These are phyloP conservation scores for Bostrychus sinensis DNA, from an alignment of 2,113 vertebrate species.

Conservation along the genomic window DNA sequence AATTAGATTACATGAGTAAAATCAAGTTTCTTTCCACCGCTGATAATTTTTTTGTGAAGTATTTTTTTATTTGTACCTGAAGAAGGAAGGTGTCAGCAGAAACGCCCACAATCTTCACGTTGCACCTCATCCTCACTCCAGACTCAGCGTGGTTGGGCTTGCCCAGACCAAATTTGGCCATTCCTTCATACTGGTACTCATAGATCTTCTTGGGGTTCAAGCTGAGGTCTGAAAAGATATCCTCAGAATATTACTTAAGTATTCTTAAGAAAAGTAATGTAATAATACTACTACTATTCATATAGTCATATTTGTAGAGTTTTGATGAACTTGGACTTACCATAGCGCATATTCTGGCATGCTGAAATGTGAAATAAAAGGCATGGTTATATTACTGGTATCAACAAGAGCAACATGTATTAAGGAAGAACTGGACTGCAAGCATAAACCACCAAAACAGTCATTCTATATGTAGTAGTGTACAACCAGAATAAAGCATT, in stretches of 20 bases:
- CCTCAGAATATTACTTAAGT: conserved; percentile 2
- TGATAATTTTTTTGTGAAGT: too few species aligned
- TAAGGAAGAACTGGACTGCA: background rate
- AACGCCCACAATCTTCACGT: conserved; percentile 64
- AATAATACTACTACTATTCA: background rate
- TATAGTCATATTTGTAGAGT: background rate
- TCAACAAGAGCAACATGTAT: too few species aligned
- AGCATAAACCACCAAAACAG: background rate
- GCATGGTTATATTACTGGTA: background rate
- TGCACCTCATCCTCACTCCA: conserved; percentile 66
- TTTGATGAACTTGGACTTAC: conserved; percentile 63
- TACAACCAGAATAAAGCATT: too few species aligned
- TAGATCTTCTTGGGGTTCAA: conserved; percentile 74
- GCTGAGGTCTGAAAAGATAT: conserved; percentile 63
- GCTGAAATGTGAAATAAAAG: conserved; percentile 53
- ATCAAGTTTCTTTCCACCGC: too few species aligned
- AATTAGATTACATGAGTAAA: too few species aligned
- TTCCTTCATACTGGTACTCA: conserved; percentile 77
- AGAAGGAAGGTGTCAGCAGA: conserved; percentile 67
- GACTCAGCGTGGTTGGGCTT: conserved; percentile 69
- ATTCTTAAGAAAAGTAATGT: too few species aligned
- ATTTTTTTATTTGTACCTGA: conserved; percentile 58
- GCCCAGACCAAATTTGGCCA: conserved; percentile 69
- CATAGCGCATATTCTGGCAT: conserved; percentile 66
- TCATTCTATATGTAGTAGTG: too few species aligned